Percentiles rank a stretch among this genome's conserved stretches.
Evolutionary conservation across 2,888 invertebrate genomes (phyloP).

Genomic region (Drosophila paramelanica): DNA sequence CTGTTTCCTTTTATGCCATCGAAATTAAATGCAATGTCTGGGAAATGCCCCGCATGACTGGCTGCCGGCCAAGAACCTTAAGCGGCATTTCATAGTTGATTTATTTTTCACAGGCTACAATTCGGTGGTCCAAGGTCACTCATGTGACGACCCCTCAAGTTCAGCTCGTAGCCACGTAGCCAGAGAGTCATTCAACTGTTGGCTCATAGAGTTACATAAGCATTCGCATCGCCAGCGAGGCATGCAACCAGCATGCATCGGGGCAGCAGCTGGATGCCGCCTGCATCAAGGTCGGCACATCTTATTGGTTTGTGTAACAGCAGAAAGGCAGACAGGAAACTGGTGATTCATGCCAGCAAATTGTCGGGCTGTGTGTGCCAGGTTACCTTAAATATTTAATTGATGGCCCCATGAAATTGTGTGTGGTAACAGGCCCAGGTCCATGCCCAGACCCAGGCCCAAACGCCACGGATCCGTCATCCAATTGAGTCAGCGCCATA

Average conservation of each 20-base stretch:
- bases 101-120: conserved; percentile 45
- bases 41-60: conserved; percentile 33
- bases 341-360: conserved; percentile 45
- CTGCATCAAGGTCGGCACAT: conserved; percentile 57
- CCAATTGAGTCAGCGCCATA: conserved; percentile 35
- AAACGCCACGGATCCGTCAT: conserved; percentile 12
- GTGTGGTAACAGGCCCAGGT: conserved; percentile 17
- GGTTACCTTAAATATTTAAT: conserved; percentile 53
- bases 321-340: conserved; percentile 38
- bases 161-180: conserved; percentile 40
- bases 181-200: conserved; percentile 70
- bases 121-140: conserved; percentile 31
- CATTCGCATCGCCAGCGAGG: conserved; percentile 46
- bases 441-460: conserved; percentile 5
- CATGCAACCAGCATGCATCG: conserved; percentile 53
- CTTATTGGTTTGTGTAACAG: conserved; percentile 33
- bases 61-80: conserved; percentile 33
- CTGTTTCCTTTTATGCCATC: conserved; percentile 20
- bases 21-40: conserved; percentile 36
- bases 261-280: conserved; percentile 24
- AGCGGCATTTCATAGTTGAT: conserved; percentile 52
- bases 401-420: conserved; percentile 33
- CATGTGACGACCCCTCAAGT: conserved; percentile 55
- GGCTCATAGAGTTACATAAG: conserved; percentile 60
- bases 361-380: conserved; percentile 40